Percentiles rank a stretch among this genome's conserved stretches.
These are phyloP conservation scores for Petrocephalus zakoni DNA, from an alignment of 2,113 vertebrate genomes.

Conservation along the genomic window DNA sequence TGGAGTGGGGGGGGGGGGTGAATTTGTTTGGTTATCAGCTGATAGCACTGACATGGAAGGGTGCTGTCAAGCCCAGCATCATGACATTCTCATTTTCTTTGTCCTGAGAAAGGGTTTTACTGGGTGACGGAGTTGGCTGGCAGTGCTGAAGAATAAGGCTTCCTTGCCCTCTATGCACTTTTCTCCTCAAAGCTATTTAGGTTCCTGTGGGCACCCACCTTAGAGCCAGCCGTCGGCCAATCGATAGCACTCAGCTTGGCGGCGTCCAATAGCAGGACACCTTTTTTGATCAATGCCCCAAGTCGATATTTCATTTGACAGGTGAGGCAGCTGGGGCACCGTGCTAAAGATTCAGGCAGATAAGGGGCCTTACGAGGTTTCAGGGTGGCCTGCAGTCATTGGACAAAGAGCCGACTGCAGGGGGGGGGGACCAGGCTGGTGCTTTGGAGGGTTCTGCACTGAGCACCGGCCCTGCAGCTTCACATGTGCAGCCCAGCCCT, in stretches of 20 bases:
- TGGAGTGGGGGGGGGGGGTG: not conserved
- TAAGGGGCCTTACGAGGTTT: constrained; percentile 1
- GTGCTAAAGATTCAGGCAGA: constrained; percentile 18
- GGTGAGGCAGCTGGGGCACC: constrained; percentile 15
- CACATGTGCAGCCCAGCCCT: not conserved
- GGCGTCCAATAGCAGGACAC: constrained; percentile 17
- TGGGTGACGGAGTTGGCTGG: not conserved
- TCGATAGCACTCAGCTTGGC: constrained; percentile 24
- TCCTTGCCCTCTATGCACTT: not conserved
- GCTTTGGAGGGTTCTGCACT: not conserved
- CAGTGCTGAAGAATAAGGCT: not conserved
- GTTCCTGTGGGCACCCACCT: not conserved
- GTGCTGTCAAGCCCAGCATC: not conserved
- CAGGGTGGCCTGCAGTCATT: not conserved
- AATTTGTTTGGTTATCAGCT: not conserved
- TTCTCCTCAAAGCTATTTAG: not conserved
- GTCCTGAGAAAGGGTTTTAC: not conserved
- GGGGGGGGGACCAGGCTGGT: not conserved
- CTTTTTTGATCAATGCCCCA: constrained; percentile 40
- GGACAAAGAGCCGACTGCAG: not conserved
- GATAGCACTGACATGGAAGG: not conserved
- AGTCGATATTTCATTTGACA: constrained; percentile 44
- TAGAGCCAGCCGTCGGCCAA: constrained; percentile 1
- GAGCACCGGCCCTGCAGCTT: not conserved
- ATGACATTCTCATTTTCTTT: not conserved